Base-by-base conservation (phyloP, 1,140 invertebrate genomes). In the Hylyphantes graminicola region DNA sequence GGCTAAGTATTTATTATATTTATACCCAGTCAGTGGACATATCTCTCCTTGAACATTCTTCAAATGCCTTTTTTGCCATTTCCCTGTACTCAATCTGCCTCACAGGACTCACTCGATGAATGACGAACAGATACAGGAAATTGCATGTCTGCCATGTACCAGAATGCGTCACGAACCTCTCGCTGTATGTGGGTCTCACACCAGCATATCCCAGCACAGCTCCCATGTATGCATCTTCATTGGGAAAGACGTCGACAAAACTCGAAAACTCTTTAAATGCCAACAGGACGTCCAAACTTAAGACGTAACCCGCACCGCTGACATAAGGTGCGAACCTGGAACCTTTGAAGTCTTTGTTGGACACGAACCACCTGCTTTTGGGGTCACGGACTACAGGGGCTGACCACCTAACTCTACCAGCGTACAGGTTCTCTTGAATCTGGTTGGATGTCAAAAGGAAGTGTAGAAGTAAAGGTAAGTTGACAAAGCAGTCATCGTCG, bases 401-500 rank as follows among this genome's bases (percentile, higher is more conserved):
- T 11, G 48, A n/a, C 70, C 67, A 72, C 15, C 72, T 48, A 0
- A 73, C 54, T 12, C 65, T 51, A 0, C 85, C 85, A 3, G 67
- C 82, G 67, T 86, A 86, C 11, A 86, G 64, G 7, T 65, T 68
- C 7, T 19, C 76, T 15, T 13, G 11, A 1, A 74, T 51, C 6
- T 51, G 54, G 48, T 85, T 74, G 6, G 50, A 15, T 13, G 12
- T 78, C 51, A 17, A 61, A 50, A 86, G 55, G 67, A 85, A 75
- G 7, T 73, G 8, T 7, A 75, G 7, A 2, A 86, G 55, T 9
- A 86, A 61, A 3, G 53, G 74, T 2, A 80, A 19, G 90, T 96
- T 94, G 50, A 96, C 91, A 57, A 95, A 93, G 80, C 94, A 94
- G 88, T 97, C 96, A 89, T 97, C 96, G 89, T 97, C 96, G 88